Percentiles rank a stretch among this genome's conserved stretches.
Evolutionary conservation across 2,797 vertebrate species (phyloP).

Genomic region (Aeoliscus strigatus): DNA sequence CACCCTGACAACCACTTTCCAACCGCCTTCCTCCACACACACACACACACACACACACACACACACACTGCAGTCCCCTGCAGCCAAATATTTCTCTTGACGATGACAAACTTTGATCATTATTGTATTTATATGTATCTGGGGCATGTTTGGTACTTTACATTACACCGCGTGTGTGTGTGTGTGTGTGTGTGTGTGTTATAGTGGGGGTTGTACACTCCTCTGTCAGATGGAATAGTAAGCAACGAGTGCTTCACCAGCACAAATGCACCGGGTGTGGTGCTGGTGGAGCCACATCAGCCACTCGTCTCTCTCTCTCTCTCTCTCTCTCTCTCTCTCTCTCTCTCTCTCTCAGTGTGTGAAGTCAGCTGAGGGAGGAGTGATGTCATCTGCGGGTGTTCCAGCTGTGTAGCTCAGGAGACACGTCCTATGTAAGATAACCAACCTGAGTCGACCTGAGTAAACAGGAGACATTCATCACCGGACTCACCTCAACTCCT

Average conservation of each 20-base stretch:
- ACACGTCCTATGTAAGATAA: too few species aligned
- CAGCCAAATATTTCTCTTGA: slow-evolving; percentile 17
- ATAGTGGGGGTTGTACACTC: too few species aligned
- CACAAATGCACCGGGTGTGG: slow-evolving; percentile 53
- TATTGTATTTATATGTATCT: slow-evolving; percentile 55
- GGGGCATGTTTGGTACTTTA: slow-evolving; percentile 43
- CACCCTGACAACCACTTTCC: slow-evolving; percentile 49
- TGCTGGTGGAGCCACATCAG: slow-evolving; percentile 45
- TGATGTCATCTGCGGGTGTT: slow-evolving; percentile 16
- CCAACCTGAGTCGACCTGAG: too few species aligned
- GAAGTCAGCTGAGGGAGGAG: slow-evolving; percentile 10
- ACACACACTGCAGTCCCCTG: slow-evolving; percentile 4
- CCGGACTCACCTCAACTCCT: too few species aligned
- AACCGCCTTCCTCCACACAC: slow-evolving; percentile 21
- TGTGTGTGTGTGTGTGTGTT: too few species aligned
- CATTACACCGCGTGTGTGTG: too few species aligned
- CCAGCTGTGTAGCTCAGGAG: slow-evolving; percentile 3
- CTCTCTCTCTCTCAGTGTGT: slow-evolving; percentile 23
- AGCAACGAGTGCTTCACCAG: slow-evolving; percentile 18
- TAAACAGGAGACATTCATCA: too few species aligned
- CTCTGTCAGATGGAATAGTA: slow-evolving; percentile 37
- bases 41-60: not conserved
- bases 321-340: slow-evolving; percentile 23
- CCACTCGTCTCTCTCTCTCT: slow-evolving; percentile 27
- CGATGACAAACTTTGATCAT: slow-evolving; percentile 41